phyloP scores from a whole-genome alignment of 2,888 invertebrate species.

The Octodonta nipae region DNA sequence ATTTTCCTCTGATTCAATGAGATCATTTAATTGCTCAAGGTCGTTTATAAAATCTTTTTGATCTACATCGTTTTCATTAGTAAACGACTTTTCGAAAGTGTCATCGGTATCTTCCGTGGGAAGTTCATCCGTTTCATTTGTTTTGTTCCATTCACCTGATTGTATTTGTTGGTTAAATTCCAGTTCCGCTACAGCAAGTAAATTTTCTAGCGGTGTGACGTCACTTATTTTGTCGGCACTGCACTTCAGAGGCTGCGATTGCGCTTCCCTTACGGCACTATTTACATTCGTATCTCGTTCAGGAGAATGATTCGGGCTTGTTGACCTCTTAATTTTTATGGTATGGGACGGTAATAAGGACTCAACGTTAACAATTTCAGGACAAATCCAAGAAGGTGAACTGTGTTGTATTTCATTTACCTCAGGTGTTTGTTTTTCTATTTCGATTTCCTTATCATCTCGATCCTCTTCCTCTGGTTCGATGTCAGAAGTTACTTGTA shows the following conservation, averaged over 20 bases:
- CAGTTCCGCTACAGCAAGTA: slow-evolving; percentile 50
- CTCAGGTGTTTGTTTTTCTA: slow-evolving; percentile 2
- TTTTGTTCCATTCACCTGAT: slow-evolving; percentile 29
- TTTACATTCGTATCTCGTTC: slow-evolving; percentile 27
- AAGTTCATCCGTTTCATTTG: slow-evolving; percentile 8
- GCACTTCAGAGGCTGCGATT: slow-evolving; percentile 29
- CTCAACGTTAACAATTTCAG: slow-evolving; percentile 39
- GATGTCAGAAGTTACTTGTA: slow-evolving; percentile 29
- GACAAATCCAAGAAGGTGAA: slow-evolving; percentile 33
- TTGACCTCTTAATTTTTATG: slow-evolving; percentile 38
- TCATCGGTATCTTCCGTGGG: slow-evolving; percentile 10
- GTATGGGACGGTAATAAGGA: slow-evolving; percentile 49
- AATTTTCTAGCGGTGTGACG: slow-evolving; percentile 44
- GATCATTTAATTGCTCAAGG: slow-evolving; percentile 25
- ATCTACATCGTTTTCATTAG: slow-evolving; percentile 9
- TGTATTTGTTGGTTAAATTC: slow-evolving; percentile 47
- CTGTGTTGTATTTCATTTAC: slow-evolving; percentile 12
- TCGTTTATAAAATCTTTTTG: slow-evolving; percentile 22
- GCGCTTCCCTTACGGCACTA: slow-evolving; percentile 28
- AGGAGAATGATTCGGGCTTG: slow-evolving; percentile 18
- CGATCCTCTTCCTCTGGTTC: slow-evolving; percentile 19
- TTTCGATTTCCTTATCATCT: slow-evolving; percentile 9
- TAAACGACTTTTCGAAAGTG: slow-evolving; percentile 11
- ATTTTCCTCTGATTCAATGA: slow-evolving; percentile 24
- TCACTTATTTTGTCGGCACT: slow-evolving; percentile 32